Conservation (phyloP, 2,797 vertebrate genomes). For the Syngnathus acus region DNA sequence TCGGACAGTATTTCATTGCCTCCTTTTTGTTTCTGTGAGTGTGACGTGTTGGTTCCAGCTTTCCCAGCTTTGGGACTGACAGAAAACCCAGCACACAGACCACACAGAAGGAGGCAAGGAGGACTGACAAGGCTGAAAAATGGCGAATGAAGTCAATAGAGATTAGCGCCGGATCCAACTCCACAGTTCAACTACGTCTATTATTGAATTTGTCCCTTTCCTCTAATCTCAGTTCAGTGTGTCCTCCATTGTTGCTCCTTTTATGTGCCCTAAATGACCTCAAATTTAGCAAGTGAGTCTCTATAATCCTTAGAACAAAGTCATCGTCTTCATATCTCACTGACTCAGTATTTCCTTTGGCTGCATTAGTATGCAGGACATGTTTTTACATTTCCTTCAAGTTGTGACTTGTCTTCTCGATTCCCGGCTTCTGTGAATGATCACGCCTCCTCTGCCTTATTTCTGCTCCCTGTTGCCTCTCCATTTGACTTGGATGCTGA, state of each 20-base stretch:
- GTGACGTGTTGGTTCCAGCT: not conserved
- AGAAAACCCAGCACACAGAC: not conserved
- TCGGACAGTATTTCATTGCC: not conserved
- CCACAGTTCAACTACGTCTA: not conserved
- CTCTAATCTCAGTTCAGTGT: constrained; percentile 22
- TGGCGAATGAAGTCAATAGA: constrained; percentile 14
- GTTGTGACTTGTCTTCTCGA: not conserved
- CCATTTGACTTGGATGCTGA: not conserved
- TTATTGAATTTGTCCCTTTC: constrained; percentile 6
- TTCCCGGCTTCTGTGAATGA: not conserved
- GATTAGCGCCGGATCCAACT: constrained; percentile 14
- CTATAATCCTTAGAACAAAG: constrained; percentile 5
- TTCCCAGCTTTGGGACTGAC: not conserved
- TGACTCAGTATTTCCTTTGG: not conserved
- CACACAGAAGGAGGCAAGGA: constrained; percentile 1
- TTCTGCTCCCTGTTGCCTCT: not conserved
- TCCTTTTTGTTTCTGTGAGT: not conserved
- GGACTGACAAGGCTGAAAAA: not conserved
- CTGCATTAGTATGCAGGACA: not conserved
- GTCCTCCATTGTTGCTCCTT: constrained; percentile 32
- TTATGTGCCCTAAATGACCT: constrained; percentile 34
- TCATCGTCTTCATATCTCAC: not conserved
- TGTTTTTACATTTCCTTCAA: constrained; percentile 2
- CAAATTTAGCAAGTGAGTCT: constrained; percentile 17
- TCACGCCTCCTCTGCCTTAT: not conserved